phyloP scores from a whole-genome alignment of 92 coral and sea anemone species.

The Porites lobata region DNA sequence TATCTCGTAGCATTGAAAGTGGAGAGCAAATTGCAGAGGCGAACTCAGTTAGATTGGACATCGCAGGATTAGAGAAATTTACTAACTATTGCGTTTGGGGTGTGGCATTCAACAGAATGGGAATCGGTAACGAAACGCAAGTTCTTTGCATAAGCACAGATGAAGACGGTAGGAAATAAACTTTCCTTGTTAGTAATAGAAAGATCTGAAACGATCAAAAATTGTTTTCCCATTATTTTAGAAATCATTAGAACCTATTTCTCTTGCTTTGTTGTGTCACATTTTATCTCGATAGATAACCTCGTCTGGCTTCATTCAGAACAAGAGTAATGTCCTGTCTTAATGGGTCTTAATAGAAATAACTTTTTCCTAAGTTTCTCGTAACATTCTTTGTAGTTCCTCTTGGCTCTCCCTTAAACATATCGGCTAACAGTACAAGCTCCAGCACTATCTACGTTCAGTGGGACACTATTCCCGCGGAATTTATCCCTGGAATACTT shows the following conservation, averaged over 20 bases:
- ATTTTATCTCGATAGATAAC: background rate
- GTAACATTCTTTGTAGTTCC: conserved; percentile 20
- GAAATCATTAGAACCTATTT: too few species aligned
- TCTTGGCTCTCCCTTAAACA: background rate
- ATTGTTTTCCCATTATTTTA: too few species aligned
- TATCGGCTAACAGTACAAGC: background rate
- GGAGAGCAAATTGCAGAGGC: background rate
- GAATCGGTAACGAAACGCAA: conserved; percentile 15
- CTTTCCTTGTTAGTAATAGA: background rate
- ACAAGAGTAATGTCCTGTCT: too few species aligned
- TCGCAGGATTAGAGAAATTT: conserved; percentile 43
- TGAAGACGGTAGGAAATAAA: conserved; percentile 33
- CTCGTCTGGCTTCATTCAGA: too few species aligned
- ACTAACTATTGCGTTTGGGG: conserved; percentile 45
- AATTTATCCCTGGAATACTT: conserved; percentile 35
- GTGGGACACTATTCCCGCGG: conserved; percentile 1
- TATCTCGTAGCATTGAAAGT: background rate
- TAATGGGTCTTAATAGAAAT: background rate
- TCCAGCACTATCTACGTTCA: background rate
- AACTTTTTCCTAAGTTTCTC: background rate
- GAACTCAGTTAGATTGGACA: background rate
- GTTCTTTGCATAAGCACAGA: conserved; percentile 1
- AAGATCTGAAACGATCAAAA: background rate
- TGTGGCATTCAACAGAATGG: conserved; percentile 58
- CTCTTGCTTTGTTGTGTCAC: too few species aligned